Conservation (phyloP, 2,113 vertebrate genomes). For the Mystacornis crossleyi region DNA sequence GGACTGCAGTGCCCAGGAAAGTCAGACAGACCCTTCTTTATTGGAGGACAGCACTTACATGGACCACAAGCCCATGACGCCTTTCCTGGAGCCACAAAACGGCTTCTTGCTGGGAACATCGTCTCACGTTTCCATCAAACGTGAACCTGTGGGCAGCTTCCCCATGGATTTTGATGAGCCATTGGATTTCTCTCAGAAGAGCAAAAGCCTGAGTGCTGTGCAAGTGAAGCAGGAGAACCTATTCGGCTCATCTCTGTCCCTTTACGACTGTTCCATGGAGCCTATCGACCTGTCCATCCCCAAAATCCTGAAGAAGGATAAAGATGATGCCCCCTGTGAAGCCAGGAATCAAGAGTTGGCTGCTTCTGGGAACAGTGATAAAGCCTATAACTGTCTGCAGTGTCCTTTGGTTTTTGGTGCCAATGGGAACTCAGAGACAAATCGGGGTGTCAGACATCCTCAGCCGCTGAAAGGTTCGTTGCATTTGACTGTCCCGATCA, state of each 20-base stretch:
- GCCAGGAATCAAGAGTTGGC: conserved; percentile 74
- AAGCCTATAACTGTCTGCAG: conserved; percentile 53
- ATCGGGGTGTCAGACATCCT: conserved; percentile 36
- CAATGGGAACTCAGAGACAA: conserved; percentile 71
- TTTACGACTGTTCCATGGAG: conserved; percentile 82
- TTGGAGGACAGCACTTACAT: conserved; percentile 64
- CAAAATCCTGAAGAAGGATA: conserved; percentile 79
- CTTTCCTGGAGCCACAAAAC: conserved; percentile 75
- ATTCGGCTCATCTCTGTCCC: conserved; percentile 62
- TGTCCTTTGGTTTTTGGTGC: conserved; percentile 57
- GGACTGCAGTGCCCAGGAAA: conserved; percentile 64
- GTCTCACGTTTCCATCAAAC: conserved; percentile 76
- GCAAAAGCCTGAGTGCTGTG: conserved; percentile 71
- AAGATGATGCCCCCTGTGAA: conserved; percentile 56
- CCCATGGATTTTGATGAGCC: conserved; percentile 85
- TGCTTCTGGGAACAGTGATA: conserved; percentile 33
- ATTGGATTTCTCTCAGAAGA: conserved; percentile 91
- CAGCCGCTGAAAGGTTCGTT: conserved; percentile 77
- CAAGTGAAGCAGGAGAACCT: conserved; percentile 84
- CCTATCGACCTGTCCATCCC: conserved; percentile 96
- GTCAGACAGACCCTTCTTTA: conserved; percentile 25
- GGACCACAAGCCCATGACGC: conserved; percentile 67
- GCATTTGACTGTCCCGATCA: conserved; percentile 81
- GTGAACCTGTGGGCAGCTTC: conserved; percentile 78
- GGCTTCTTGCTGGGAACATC: conserved; percentile 31